Base-by-base conservation (phyloP, 2,888 invertebrate genomes). In the Orthosia incerta region DNA sequence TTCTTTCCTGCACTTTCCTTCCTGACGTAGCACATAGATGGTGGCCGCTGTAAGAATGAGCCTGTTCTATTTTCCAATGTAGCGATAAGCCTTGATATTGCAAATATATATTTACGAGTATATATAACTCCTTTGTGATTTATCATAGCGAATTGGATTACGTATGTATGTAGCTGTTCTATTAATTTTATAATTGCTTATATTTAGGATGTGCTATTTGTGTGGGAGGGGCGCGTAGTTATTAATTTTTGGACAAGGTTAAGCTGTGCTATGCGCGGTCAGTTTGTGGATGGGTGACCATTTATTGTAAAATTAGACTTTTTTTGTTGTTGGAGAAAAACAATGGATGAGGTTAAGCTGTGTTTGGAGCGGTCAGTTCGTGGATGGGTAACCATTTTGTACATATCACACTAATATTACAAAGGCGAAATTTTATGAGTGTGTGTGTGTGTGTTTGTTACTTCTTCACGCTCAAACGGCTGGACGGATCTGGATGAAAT, bases 81-180 rank as follows among this genome's bases (percentile, higher is more conserved):
- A 66, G 62, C 74, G 89, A 90, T 90, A 90, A 90, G 83, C 71
- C 57, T 31, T 80, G 89, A 93, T 92, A 92, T 82, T 88, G 85
- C 84, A 85, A 88, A 83, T 60, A 23, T 55, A 15, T 55, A 55
- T 20, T 39, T 39, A 9, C 39, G 9, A n/a, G 13, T 55, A 23
- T 23, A 23, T 20, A 15, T 23, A 13, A 55, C 23, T 90, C 89
- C 88, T 87, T 84, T 71, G 23, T 82, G 79, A 80, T 82, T 84
- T 87, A 86, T 88, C 81, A 79, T 87, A 86, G 87, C 68, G 79
- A 71, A 76, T 75, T 70, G 68, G 73, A 85, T 80, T 86, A 84
- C 75, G 82, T 70, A 50, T 66, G 68, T 82, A 63, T n/a, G 31
- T 60, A 51, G 68, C 64, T 76, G 68, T 69, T 72, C 72, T 78